Evolutionary conservation across 2,797 vertebrate species (phyloP), one percentile per base, ranked within the genome.

Genomic region (Crotalus adamanteus): DNA sequence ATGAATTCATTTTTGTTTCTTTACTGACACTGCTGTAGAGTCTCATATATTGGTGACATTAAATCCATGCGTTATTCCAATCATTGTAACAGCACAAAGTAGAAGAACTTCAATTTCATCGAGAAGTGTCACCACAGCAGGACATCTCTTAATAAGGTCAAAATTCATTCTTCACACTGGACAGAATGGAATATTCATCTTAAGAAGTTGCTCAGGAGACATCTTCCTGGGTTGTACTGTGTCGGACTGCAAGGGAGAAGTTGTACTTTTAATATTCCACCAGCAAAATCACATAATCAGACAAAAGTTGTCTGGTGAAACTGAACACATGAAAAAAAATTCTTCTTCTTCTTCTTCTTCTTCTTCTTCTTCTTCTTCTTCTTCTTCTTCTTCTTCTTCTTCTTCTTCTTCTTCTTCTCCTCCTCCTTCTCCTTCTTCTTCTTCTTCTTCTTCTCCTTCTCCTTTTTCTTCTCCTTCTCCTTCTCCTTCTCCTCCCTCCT

Each of bases 1-100:
- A 57, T 61, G 42, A 93, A 89, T 88, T 56, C 91, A 59, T 85
- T 85, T 59, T 18, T 78, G 91, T 93, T 95, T 93, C 73, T 20
- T 91, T 93, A 96, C 92, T 60, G 90, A 61, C 90, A 88, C 51
- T 12, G 87, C 91, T 89, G 89, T 85, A 37, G 87, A 94, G 86
- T 51, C 92, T 51, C 55, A 55, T 89, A 90, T 83, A 57, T 25
- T 5, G 3, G 91, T 91, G 90, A 94, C 93, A 92, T 83, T 86
- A 92, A 94, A 91, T 92, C 91, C 86, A 60, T 88, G 86, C 28
- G 37, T 3, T 91, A 61, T 89, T 89, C 87, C 90, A 87, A 61
- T 91, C 93, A 88, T 59, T 6, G 4, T 20, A 93, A 20, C 89
- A 90, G 60, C 1, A 73, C n/a, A 87, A 65, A 25, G 3, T 28